Conservation (phyloP, 2,113 vertebrate species). For the Puffinus mauretanicus region DNA sequence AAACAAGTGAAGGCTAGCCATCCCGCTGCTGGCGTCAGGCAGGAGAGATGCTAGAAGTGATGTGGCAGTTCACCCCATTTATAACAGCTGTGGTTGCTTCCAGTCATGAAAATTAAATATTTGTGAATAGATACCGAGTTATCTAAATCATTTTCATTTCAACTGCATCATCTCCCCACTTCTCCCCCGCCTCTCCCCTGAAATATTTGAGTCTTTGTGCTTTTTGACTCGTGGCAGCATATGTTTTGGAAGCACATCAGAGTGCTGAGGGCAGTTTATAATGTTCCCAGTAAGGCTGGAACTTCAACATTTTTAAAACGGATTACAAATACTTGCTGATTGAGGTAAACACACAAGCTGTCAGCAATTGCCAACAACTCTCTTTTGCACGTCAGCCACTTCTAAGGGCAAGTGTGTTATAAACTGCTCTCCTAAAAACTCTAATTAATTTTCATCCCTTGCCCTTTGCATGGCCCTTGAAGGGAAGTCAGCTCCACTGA, state of each 20-base stretch:
- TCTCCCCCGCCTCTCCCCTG: neutral
- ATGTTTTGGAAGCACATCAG: conserved; percentile 35
- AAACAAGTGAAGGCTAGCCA: neutral
- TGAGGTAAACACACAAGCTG: conserved; percentile 34
- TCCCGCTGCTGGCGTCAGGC: rapidly evolving
- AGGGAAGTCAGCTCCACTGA: neutral
- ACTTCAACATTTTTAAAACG: neutral
- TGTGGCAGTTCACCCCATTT: neutral
- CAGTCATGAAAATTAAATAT: conserved; percentile 5
- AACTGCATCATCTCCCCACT: neutral
- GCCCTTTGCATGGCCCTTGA: neutral
- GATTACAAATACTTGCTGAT: conserved; percentile 42
- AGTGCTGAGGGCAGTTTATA: conserved; percentile 1
- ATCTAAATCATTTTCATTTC: neutral
- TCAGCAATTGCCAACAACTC: neutral
- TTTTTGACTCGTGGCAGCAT: neutral
- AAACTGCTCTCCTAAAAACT: neutral
- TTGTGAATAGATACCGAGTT: neutral
- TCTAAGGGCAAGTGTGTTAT: neutral
- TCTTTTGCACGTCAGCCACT: neutral
- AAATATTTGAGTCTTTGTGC: neutral
- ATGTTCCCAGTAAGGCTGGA: neutral
- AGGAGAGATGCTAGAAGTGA: neutral
- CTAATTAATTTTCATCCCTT: neutral
- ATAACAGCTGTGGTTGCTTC: neutral